Conservation (phyloP, 37 sponge, comb jelly and placozoan genomes). For the Mnemiopsis leidyi region DNA sequence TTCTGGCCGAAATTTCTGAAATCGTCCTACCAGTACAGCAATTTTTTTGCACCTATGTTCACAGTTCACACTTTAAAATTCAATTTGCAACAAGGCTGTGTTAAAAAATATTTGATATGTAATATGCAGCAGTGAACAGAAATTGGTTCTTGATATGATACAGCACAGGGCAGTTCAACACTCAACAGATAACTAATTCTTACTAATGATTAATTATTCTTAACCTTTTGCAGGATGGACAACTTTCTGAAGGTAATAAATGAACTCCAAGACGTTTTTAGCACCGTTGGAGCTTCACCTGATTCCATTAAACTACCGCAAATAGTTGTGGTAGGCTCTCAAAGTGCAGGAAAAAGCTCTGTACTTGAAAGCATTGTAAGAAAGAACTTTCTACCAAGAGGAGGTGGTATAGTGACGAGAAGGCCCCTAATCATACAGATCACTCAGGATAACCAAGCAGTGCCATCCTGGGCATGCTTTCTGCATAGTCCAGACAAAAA, state of each 20-base stretch:
- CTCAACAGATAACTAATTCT: no score
- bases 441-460: not conserved
- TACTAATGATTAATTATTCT: no score
- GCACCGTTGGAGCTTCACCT: conserved; percentile 9
- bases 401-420: not conserved
- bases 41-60: no score
- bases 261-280: conserved; percentile 2
- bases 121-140: no score
- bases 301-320: conserved; percentile 1
- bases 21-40: no score
- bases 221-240: conserved; percentile 1
- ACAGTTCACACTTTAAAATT: no score
- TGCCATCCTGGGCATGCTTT: not conserved
- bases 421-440: conserved; percentile 5
- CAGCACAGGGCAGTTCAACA: no score
- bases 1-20: no score
- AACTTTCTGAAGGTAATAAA: conserved; percentile 9
- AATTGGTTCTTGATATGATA: no score
- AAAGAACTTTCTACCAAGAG: not conserved
- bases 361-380: conserved; percentile 9
- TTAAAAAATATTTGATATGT: no score
- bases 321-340: conserved; percentile 1
- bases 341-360: conserved; percentile 24
- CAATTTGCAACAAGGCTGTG: no score
- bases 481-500: not conserved